These are phyloP conservation scores for Drosophila erecta DNA, from an alignment of 1,140 invertebrate species.

Conservation along the genomic window DNA sequence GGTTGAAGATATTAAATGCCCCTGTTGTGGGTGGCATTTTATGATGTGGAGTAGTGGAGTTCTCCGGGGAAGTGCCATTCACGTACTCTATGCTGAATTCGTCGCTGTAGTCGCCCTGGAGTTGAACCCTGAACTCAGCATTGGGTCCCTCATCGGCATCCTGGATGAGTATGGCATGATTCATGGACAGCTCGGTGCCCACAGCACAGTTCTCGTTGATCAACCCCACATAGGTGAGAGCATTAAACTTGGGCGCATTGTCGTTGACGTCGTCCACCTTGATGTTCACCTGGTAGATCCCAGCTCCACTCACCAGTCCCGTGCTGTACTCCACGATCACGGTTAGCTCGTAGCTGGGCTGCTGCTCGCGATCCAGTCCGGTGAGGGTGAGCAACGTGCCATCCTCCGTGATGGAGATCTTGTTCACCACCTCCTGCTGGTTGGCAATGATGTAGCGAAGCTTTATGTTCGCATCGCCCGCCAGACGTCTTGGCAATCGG, in stretches of 20 bases:
- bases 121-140: conserved; percentile 89
- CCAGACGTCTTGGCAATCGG: conserved; percentile 53
- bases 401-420: conserved; percentile 90
- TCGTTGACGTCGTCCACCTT: conserved; percentile 96
- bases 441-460: conserved; percentile 91
- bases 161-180: conserved; percentile 88
- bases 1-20: conserved; percentile 76
- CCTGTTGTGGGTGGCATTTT: conserved; percentile 35
- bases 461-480: conserved; percentile 65
- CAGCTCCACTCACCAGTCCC: conserved; percentile 88
- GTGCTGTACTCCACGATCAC: conserved; percentile 91
- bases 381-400: conserved; percentile 91
- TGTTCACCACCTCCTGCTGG: conserved; percentile 91
- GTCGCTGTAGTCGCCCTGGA: conserved; percentile 91
- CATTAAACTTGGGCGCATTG: conserved; percentile 93
- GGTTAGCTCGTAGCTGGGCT: conserved; percentile 90
- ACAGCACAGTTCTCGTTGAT: conserved; percentile 91
- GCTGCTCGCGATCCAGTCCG: conserved; percentile 91
- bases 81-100: conserved; percentile 89
- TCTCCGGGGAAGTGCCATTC: conserved; percentile 42
- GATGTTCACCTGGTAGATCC: conserved; percentile 91
- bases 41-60: conserved; percentile 58
- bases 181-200: conserved; percentile 90
- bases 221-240: conserved; percentile 89
- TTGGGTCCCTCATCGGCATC: conserved; percentile 93